Evolutionary conservation across 2,797 vertebrate species (phyloP), one percentile per base, ranked within the genome.

Genomic region (Gouania willdenowi): DNA sequence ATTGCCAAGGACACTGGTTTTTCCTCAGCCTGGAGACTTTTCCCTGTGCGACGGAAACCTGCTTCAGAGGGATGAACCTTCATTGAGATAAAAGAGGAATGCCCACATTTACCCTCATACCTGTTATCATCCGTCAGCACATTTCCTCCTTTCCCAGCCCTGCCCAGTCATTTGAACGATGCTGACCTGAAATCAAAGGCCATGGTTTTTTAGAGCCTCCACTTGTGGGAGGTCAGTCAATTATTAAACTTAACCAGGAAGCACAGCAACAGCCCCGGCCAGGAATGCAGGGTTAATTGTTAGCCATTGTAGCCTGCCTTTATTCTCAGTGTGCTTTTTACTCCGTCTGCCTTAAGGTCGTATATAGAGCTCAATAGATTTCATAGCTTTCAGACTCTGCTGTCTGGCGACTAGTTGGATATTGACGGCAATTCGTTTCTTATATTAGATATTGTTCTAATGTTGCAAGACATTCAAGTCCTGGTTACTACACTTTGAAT

Each of bases 261-360:
- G 53, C 68, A 31, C 48, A 50, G 58, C 68, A 66, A 77, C 70
- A 61, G 61, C 58, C 74, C 71, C 49, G 18, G 48, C 38, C 71
- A 75, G 64, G 71, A 85, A 78, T 84, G 75, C 45, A 49, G 64
- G 56, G 79, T 84, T 83, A 85, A 81, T 86, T 86, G 83, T 87
- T 85, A 80, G 67, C 82, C 49, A 64, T 77, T 71, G 72, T 76
- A 42, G 71, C 40, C 43, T 45, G 54, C 49, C 46, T 72, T 65
- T 49, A 44, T 51, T 49, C 54, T 28, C 35, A 28, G 43, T 43
- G 42, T 62, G 47, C 41, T 64, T 68, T 76, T 79, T 46, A 55
- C 41, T 59, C 23, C 32, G 54, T 67, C 61, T 66, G n/a, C n/a
- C n/a, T n/a, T n/a, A 48, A 20, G 49, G 70, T 53, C 54, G 19